phyloP scores from a whole-genome alignment of 2,113 vertebrate genomes.

The Panurus biarmicus region DNA sequence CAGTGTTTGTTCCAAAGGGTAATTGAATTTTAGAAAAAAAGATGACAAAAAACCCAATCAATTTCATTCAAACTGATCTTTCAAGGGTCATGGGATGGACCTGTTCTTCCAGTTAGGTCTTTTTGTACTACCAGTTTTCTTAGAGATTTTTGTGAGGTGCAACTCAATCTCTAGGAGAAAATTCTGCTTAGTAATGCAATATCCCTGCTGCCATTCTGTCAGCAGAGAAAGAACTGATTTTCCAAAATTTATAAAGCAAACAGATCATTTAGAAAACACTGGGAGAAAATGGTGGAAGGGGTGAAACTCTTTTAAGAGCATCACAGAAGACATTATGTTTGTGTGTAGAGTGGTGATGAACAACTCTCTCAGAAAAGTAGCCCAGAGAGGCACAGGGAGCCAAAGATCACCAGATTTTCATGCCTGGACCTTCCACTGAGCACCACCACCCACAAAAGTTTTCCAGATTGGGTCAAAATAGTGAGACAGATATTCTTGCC shows the following conservation, averaged over 20 bases:
- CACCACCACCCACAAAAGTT: not conserved
- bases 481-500: not conserved
- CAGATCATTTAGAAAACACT: not conserved
- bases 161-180: not conserved
- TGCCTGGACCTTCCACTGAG: not conserved
- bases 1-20: not conserved
- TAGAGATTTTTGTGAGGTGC: not conserved
- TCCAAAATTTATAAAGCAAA: not conserved
- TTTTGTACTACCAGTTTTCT: not conserved
- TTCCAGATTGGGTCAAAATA: not conserved
- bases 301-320: not conserved
- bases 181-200: fast-evolving
- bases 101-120: not conserved
- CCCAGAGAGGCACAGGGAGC: not conserved
- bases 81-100: not conserved
- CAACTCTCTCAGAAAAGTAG: not conserved
- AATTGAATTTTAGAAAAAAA: not conserved
- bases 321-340: not conserved
- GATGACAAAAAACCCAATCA: too few relatives aligned
- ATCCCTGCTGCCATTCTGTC: not conserved
- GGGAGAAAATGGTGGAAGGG: not conserved
- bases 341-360: not conserved
- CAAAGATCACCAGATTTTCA: not conserved
- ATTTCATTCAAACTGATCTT: not conserved
- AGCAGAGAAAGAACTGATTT: not conserved